Evolutionary conservation across 2,888 invertebrate species (phyloP), one percentile per base, ranked within the genome.

Genomic region (Malthinus flaveolus): DNA sequence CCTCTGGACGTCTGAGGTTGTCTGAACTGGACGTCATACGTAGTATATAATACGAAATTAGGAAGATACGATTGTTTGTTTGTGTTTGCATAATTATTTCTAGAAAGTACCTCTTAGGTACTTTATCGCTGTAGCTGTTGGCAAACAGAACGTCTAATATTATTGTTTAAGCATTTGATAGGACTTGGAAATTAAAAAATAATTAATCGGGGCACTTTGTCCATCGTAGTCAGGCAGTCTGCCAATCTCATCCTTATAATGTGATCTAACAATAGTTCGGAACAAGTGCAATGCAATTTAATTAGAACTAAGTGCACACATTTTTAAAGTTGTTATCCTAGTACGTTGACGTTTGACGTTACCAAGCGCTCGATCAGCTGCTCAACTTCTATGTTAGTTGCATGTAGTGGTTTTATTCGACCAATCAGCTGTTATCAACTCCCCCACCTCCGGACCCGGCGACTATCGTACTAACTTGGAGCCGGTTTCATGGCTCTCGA

Each of bases 331-430:
- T 13, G 13, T 37, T 37, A 12, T 23, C 39, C 15, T 42, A 23
- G 44, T 53, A 42, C 58, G 52, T 45, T 33, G 48, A 45, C 49
- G 46, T 47, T 48, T 46, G 63, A 66, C 68, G 71, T 71, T 70
- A 66, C 71, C 66, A 71, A 62, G 70, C 67, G 66, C 63, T 61
- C 51, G 62, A 70, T 66, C 71, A 71, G 68, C 72, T 73, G 73
- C 72, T 69, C 66, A 65, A 67, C 68, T 63, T 61, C 63, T 66
- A 64, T 23, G 23, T 5, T n/a, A n/a, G n/a, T n/a, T n/a, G n/a
- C 2, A 23, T 23, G 23, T 65, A 68, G 63, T 70, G 68, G 69
- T 69, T 66, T 66, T 57, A 62, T 56, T 62, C 64, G 57, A 57
- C 73, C 73, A 73, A 72, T 72, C 67, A 70, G 65, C 66, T 66